Evolutionary conservation across 2,888 invertebrate genomes (phyloP).

Genomic region (Opisthograptis luteolata): DNA sequence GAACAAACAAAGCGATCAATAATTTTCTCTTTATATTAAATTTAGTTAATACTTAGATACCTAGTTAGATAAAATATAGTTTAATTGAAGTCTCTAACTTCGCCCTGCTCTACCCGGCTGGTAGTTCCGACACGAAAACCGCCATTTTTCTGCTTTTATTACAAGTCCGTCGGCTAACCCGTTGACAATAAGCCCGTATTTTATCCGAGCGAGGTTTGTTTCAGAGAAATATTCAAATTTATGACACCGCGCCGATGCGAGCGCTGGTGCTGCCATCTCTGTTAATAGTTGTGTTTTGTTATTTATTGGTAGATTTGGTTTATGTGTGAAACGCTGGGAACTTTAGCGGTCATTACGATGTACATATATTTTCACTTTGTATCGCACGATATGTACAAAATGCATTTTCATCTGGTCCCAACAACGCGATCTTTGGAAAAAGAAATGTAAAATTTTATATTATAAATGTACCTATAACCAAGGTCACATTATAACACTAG

Average conservation of each 20-base stretch:
- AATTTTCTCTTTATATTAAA: too few species aligned
- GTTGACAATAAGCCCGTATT: constrained; percentile 79
- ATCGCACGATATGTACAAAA: too few species aligned
- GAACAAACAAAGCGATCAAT: too few species aligned
- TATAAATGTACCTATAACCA: too few species aligned
- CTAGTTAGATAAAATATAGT: not conserved
- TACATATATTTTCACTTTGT: too few species aligned
- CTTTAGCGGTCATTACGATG: not conserved
- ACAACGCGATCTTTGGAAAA: too few species aligned
- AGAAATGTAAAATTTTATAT: too few species aligned
- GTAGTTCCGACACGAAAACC: constrained; percentile 63
- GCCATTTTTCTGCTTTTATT: constrained; percentile 71
- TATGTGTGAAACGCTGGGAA: constrained; percentile 20
- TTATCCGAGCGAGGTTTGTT: constrained; percentile 65
- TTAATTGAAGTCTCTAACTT: constrained; percentile 29
- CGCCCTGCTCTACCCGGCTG: constrained; percentile 43
- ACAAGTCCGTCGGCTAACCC: constrained; percentile 44
- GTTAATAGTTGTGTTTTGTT: constrained; percentile 16
- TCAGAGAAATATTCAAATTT: constrained; percentile 79
- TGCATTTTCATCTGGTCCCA: too few species aligned
- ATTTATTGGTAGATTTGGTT: constrained; percentile 18
- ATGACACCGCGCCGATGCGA: constrained; percentile 62
- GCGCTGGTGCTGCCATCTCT: constrained; percentile 37
- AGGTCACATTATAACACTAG: too few species aligned
- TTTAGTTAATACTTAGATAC: too few species aligned